Percentiles rank a stretch among this genome's conserved stretches.
These are phyloP conservation scores for Stomatorhinus ivindoensis DNA, from an alignment of 2,113 vertebrate genomes.

Conservation along the genomic window DNA sequence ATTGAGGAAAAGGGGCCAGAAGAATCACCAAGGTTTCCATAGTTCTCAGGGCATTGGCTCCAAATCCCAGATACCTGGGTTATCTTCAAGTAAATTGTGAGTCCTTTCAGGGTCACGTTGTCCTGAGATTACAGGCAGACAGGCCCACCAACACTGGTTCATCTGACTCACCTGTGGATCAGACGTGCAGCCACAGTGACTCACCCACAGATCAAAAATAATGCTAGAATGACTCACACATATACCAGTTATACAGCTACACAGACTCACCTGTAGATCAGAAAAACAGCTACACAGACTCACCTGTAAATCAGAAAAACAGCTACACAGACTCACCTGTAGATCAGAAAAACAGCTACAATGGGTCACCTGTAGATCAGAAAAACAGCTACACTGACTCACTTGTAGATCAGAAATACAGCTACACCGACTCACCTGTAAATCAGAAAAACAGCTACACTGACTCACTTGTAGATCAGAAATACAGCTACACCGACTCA, in stretches of 20 bases:
- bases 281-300: background rate
- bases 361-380: background rate
- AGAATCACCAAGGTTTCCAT: background rate
- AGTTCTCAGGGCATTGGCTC: background rate
- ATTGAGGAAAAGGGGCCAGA: background rate
- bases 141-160: background rate
- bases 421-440: background rate
- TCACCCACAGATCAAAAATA: background rate
- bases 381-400: background rate
- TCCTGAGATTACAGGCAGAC: background rate
- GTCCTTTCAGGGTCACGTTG: background rate
- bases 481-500: background rate
- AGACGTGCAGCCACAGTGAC: background rate
- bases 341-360: background rate
- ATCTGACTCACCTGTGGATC: background rate
- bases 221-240: background rate
- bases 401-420: background rate
- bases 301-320: background rate
- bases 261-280: background rate
- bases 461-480: background rate
- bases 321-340: background rate
- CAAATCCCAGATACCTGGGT: background rate
- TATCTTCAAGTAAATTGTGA: background rate
- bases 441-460: background rate
- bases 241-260: background rate